Base-by-base conservation (phyloP, 2,797 vertebrate species). In the Coluber constrictor region DNA sequence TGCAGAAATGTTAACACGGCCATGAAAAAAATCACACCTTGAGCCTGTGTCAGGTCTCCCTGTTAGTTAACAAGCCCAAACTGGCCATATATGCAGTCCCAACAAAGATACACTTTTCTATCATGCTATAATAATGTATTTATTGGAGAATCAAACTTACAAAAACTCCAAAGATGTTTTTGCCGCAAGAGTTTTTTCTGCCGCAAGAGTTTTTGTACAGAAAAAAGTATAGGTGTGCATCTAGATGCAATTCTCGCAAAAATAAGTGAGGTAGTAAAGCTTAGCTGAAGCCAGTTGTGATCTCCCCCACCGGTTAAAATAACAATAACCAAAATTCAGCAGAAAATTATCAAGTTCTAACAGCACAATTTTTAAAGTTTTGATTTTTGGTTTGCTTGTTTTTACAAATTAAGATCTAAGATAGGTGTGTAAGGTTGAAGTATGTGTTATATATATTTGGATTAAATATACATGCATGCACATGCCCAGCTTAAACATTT, bases 1-100 rank as follows among this genome's bases (percentile, higher is more conserved):
- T 54, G 47, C 29, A 90, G 91, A 90, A 92, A 94, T 89, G 92
- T 89, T 91, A 57, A 91, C 93, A 89, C 10, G 74, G 88, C 87
- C 70, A 5, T 66, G 93, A 57, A 90, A 94, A 92, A 90, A 63
- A 20, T 89, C 60, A 91, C 90, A 86, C 87, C 92, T 91, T 51
- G 61, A 7, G 12, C 32, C 27, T 43, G 9, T 61, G 11, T 32
- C n/a, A 54, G 88, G 51, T 23, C 63, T 87, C n/a, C 59, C 9
- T 20, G 10, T 60, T 32, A 83, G 54, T 61, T 29, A 66, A 66
- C 37, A 61, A 93, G 47, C 15, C 47, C 51, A 15, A 66, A 27
- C 18, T 11, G 51, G 66, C 5, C 27, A 1, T 2, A 27, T 18
- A 59, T 93, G 56, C 59, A 59, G 10, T 83, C 11, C 4, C 8